phyloP scores from a whole-genome alignment of 2,113 vertebrate species.

The Hylia prasina region DNA sequence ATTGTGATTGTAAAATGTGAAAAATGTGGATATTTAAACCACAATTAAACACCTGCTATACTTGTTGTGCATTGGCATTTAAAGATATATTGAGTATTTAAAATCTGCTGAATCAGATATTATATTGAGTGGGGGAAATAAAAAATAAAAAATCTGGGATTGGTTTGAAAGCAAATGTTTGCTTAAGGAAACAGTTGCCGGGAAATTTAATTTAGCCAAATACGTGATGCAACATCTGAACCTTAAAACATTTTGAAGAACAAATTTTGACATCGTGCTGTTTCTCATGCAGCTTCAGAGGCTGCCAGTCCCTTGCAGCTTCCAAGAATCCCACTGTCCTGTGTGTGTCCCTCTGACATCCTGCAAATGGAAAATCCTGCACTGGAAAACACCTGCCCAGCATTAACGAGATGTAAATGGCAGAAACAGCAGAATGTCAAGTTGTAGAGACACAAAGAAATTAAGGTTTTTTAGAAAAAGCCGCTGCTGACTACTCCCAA shows the following conservation, averaged over 20 bases:
- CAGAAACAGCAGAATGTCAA: slow-evolving; percentile 65
- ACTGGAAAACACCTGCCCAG: slow-evolving; percentile 74
- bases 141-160: slow-evolving; percentile 2
- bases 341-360: slow-evolving; percentile 72
- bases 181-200: slow-evolving; percentile 62
- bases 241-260: slow-evolving; percentile 33
- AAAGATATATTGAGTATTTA: slow-evolving; percentile 84
- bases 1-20: slow-evolving; percentile 87
- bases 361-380: slow-evolving; percentile 72
- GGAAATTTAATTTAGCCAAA: slow-evolving; percentile 67
- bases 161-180: slow-evolving; percentile 66
- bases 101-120: slow-evolving; percentile 87
- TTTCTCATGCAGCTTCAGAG: slow-evolving; percentile 29
- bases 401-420: slow-evolving; percentile 74
- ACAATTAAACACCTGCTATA: slow-evolving; percentile 90
- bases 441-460: slow-evolving; percentile 61
- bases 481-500: slow-evolving; percentile 44
- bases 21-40: slow-evolving; percentile 86
- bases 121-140: slow-evolving; percentile 55
- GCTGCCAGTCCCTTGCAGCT: slow-evolving; percentile 55
- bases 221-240: slow-evolving; percentile 49
- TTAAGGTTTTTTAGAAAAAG: slow-evolving; percentile 30
- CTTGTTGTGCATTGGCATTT: slow-evolving; percentile 82
- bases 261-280: not conserved
- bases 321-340: slow-evolving; percentile 67